phyloP scores from a whole-genome alignment of 2,113 vertebrate species.

The Chionodraco myersi region DNA sequence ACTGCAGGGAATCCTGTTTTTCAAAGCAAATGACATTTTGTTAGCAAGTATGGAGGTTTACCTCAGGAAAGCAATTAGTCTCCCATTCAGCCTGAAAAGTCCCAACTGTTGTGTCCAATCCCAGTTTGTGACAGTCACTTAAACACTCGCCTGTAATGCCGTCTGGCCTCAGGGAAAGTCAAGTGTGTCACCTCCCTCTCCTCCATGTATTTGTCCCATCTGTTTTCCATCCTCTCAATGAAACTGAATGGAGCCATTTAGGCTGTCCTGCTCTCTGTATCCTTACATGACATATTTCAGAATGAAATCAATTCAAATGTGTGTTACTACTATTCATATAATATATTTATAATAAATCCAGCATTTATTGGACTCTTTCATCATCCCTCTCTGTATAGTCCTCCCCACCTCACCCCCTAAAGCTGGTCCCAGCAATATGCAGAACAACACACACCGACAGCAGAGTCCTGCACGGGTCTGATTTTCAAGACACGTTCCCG shows the following conservation, averaged over 20 bases:
- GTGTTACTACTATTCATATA: not conserved
- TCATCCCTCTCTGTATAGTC: no score
- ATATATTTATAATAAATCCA: no score
- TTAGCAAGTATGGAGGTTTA: conserved; percentile 15
- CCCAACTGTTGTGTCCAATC: conserved; percentile 51
- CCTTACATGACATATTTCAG: conserved; percentile 23
- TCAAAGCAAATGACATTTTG: conserved; percentile 43
- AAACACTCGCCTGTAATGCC: not conserved
- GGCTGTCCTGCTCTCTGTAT: not conserved
- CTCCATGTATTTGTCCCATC: conserved; percentile 25
- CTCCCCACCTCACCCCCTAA: no score
- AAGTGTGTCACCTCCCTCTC: conserved; percentile 6
- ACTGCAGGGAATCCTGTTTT: conserved; percentile 61
- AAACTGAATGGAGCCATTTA: conserved; percentile 5
- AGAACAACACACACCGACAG: no score
- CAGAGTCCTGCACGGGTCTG: no score
- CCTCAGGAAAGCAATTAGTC: conserved; percentile 55
- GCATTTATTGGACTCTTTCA: no score
- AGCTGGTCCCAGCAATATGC: no score
- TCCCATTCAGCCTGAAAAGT: conserved; percentile 45
- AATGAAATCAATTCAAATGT: not conserved
- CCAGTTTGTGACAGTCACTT: conserved; percentile 25
- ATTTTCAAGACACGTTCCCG: no score
- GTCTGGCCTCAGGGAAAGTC: conserved; percentile 51
- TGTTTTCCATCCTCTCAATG: conserved; percentile 30